Base-by-base conservation (phyloP, 1,140 invertebrate species). In the Oncopodura yosiiana region DNA sequence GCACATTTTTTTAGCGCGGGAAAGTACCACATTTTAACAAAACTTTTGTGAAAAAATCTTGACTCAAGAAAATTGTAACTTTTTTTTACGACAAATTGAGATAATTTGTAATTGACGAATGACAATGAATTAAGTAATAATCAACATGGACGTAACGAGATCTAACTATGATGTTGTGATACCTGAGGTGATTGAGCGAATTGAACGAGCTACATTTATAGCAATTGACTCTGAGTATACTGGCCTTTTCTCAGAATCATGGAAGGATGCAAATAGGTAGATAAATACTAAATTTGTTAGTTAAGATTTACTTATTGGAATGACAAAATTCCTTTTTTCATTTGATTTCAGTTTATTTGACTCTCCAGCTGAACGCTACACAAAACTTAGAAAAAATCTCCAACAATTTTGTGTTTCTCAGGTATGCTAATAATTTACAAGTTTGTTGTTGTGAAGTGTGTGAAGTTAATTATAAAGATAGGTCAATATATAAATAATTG, bases 161-260 rank as follows among this genome's bases (percentile, higher is more conserved):
- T 30, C 19, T n/a, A 80, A 80, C 65, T 79, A 78, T 60, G 52
- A 66, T 2, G 61, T 72, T 23, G 49, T 75, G 29, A 69, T 74
- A 53, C 73, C 75, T 2, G 66, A 71, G 52, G 72, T 81, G 49
- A 66, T 70, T 48, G 60, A 66, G 21, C 60, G 71, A 55, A 65
- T 81, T 4, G 71, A 72, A 65, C 67, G 69, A 38, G 72, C 75
- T 5, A 70, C 67, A 48, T 78, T 81, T 65, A 68, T 81, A 64
- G 72, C 77, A n/a, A 74, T 84, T 58, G 81, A 84, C 67, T 73
- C 76, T 29, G 82, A 84, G 71, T 82, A 82, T 62, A 78, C 76
- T 41, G 80, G 80, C 46, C 67, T 84, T 62, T 66, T 72, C 43
- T 59, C 73, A 8, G 68, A 70, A 26, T 24, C 54, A 66, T 74